Base-by-base conservation (phyloP, 2,888 invertebrate genomes). In the Brenthis hecate region DNA sequence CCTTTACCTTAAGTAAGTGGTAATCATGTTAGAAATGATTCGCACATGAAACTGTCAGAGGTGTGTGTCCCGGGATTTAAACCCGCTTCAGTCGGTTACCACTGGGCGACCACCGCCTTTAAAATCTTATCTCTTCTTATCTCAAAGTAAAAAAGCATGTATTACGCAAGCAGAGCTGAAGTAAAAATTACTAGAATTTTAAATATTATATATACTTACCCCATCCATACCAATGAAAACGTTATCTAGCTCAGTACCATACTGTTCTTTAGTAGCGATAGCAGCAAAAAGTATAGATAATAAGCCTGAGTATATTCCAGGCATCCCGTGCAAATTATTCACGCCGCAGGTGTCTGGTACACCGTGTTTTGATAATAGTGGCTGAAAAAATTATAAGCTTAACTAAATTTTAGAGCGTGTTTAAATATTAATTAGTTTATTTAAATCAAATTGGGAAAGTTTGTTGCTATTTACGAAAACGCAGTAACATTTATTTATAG, bases 321-420 rank as follows among this genome's bases (percentile, higher is more conserved):
- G 99, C 96, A 99, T 97, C 0, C 99, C 99, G 83, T 99, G 99
- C 16, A 99, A 94, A 90, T 99, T 99, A 90, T 99, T 96, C 2
- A 99, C 98, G 6, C 99, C 99, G 82, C 99, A 99, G 0, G 98
- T 98, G 85, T 98, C 98, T 78, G 95, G 95, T 53, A 98, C 84
- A 48, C 94, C 94, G 0, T 95, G 74, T 53, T 93, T 93, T 36
- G 93, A 88, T 32, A 96, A 86, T 56, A 89, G 79, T 1, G 96
- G 96, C 96, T 96, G 88, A 19, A 82, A 82, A 54, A 53, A 48
- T 1, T 23, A 47, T 48, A 14, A 48, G 14, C 51, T 32, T 16
- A 28, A 13, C 5, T 51, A 3, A 23, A 32, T 56, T 32, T 56
- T 56, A 14, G 14, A 14, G 2, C 23, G 14, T 56, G 11, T 56